These are phyloP conservation scores for Ophion obscuratus DNA, from an alignment of 2,888 invertebrate genomes.

Conservation along the genomic window DNA sequence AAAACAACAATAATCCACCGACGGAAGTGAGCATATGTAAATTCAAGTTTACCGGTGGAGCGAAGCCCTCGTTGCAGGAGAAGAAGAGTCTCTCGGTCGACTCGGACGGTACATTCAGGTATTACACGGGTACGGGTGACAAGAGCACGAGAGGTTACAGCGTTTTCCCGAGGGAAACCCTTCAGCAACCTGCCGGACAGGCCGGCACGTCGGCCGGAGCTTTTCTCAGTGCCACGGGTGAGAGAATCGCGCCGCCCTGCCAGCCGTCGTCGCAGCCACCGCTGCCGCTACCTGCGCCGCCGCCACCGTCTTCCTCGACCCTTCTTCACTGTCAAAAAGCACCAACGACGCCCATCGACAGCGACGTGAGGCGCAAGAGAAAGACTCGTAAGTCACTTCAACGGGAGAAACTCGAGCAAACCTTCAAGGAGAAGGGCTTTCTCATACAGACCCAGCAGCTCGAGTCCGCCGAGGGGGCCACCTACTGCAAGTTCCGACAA, in stretches of 20 bases:
- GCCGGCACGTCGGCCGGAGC: conserved; percentile 85
- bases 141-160: conserved; percentile 92
- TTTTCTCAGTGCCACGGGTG: conserved; percentile 85
- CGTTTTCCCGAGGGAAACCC: conserved; percentile 90
- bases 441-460: conserved; percentile 96
- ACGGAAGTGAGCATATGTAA: conserved; percentile 96
- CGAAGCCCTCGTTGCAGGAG: conserved; percentile 94
- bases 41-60: conserved; percentile 96
- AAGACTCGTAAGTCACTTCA: conserved; percentile 93
- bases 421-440: conserved; percentile 96
- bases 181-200: conserved; percentile 86
- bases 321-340: conserved; percentile 72
- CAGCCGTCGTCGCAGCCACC: not conserved
- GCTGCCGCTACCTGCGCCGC: not conserved
- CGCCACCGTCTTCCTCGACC: not conserved
- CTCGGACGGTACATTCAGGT: conserved; percentile 94
- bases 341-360: conserved; percentile 67
- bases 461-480: conserved; percentile 96
- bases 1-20: conserved; percentile 90
- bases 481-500: conserved; percentile 96
- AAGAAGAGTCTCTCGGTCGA: conserved; percentile 97
- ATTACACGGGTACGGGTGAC: conserved; percentile 94
- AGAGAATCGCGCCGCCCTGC: conserved; percentile 82
- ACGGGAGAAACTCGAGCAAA: conserved; percentile 94
- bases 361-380: conserved; percentile 86